phyloP scores from a whole-genome alignment of 2,113 vertebrate species.

The Panthera tigris region DNA sequence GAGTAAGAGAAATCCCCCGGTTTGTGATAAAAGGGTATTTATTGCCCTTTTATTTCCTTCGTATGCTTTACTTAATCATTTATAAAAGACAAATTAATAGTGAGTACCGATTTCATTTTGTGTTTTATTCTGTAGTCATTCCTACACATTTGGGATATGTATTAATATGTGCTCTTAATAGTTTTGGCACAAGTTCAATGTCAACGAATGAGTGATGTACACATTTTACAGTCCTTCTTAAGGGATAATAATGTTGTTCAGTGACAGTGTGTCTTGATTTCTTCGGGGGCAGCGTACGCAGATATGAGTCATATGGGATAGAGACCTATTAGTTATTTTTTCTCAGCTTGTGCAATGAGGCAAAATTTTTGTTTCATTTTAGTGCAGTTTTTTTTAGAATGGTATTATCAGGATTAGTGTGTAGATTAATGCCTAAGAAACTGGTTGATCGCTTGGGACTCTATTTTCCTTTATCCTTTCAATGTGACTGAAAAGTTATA shows the following conservation, averaged over 20 bases:
- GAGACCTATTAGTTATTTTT: conserved; percentile 48
- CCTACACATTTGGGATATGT: conserved; percentile 58
- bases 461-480: conserved; percentile 53
- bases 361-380: conserved; percentile 37
- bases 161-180: conserved; percentile 71
- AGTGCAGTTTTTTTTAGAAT: conserved; percentile 50
- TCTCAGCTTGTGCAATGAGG: conserved; percentile 24
- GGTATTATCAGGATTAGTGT: conserved; percentile 29
- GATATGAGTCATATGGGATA: conserved; percentile 56
- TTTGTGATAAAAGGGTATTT: conserved; percentile 82
- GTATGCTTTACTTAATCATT: conserved; percentile 82
- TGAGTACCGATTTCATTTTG: conserved; percentile 44
- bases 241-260: conserved; percentile 64
- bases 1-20: conserved; percentile 75
- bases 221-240: conserved; percentile 74
- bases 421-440: conserved; percentile 54
- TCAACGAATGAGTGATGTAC: conserved; percentile 67
- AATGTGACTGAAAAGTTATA: conserved; percentile 56
- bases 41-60: conserved; percentile 73
- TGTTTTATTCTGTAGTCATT: conserved; percentile 62
- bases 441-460: conserved; percentile 15
- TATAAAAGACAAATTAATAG: conserved; percentile 81
- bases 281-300: conserved; percentile 42
- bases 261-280: conserved; percentile 70
- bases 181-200: conserved; percentile 74